A percentile compares a stretch with the other conserved stretches of the same genome.
phyloP scores from a whole-genome alignment of 2,797 vertebrate genomes.

The Cephalopachus bancanus region DNA sequence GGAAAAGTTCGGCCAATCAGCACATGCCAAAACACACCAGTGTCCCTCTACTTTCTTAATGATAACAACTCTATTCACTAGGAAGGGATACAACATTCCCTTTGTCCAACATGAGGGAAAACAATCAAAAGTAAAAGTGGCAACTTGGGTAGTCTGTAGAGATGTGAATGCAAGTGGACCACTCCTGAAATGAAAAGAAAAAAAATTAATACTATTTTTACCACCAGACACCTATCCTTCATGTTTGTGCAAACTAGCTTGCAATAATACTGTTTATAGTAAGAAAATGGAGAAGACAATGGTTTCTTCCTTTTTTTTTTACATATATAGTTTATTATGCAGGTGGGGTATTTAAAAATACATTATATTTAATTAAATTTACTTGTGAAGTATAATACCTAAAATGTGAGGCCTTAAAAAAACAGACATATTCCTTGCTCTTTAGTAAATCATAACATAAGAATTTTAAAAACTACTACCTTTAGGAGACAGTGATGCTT shows the following conservation, averaged over 20 bases:
- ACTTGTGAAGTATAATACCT: not conserved
- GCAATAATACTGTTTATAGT: not conserved
- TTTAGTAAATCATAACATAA: not conserved
- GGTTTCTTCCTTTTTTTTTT: not conserved
- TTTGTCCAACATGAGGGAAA: not conserved
- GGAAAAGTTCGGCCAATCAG: not conserved
- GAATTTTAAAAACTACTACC: not conserved
- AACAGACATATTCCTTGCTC: not conserved
- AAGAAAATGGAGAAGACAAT: not conserved
- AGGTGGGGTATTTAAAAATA: conserved; percentile 8
- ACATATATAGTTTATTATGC: not conserved
- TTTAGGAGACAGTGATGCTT: not conserved
- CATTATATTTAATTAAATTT: conserved; percentile 12
- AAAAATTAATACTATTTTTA: not conserved
- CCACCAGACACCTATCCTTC: not conserved
- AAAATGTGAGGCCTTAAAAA: not conserved
- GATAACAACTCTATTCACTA: not conserved
- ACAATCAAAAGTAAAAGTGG: not conserved
- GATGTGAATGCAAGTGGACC: not conserved
- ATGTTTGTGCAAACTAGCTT: not conserved
- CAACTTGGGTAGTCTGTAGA: not conserved
- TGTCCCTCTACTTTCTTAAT: not conserved
- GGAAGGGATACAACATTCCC: not conserved
- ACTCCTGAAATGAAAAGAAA: conserved; percentile 27
- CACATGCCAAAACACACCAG: not conserved